Base-by-base conservation (phyloP, 1,140 invertebrate species). In the Oreohelix idahoensis region DNA sequence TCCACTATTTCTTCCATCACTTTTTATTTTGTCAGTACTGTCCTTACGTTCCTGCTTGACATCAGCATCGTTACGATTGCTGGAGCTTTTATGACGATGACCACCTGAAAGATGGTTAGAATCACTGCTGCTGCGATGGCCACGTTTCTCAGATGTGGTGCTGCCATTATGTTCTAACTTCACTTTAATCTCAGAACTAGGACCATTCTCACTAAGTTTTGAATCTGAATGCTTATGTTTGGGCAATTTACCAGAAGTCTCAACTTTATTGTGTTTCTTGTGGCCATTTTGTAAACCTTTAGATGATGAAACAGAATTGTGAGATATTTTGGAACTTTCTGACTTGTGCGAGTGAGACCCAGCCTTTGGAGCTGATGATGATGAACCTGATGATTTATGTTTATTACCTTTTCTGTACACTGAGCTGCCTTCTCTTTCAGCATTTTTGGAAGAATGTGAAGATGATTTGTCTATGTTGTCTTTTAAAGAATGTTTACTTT, bases 381-480 rank as follows among this genome's bases (percentile, higher is more conserved):
- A 73, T 29, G 82, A 86, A 13, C 74, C 79, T 53, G 83, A 77
- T 45, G 70, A 74, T 36, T 58, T 45, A 81, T 63, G 69, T 0
- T n/a, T 81, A 53, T 69, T 35, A 29, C 39, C 51, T 73, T 79
- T 75, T 39, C 69, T n/a, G 8, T 38, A 10, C 4, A n/a, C 10
- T 13, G 53, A 39, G 11, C 32, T 42, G 29, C 13, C 17, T 39
- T 29, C 38, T 45, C 29, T 39, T 83, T 84, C 35, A 42, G 45
- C 0, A n/a, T 29, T 35, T 23, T 13, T 23, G 45, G 53, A 32
- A 35, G 69, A 81, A 36, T 35, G 20, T 17, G 13, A 49, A 29
- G 79, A 35, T 38, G 73, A 58, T 15, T 51, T 51, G 29, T 73
- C 42, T 35, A 32, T 49, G 10, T 70, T 69, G 20, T 75, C 39